Conservation (phyloP, 2,797 vertebrate genomes). For the Cichlasoma orientale region DNA sequence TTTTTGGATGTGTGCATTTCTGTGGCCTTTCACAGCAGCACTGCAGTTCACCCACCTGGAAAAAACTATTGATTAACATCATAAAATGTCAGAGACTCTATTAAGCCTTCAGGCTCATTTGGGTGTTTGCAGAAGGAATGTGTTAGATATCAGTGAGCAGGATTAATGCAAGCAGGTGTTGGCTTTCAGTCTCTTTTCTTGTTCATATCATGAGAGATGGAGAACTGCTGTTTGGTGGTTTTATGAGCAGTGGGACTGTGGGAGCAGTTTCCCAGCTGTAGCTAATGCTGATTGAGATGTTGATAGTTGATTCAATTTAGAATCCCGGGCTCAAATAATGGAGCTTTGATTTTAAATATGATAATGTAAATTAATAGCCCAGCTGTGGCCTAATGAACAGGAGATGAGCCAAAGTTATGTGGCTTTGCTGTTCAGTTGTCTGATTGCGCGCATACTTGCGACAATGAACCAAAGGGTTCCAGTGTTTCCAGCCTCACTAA, state of each 20-base stretch:
- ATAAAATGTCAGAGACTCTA: constrained; percentile 16
- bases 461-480: neutral
- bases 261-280: neutral
- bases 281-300: constrained; percentile 1
- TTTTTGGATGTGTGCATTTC: constrained; percentile 8
- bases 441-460: neutral
- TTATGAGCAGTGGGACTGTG: neutral
- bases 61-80: neutral
- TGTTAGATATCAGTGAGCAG: neutral
- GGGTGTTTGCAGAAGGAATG: neutral
- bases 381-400: constrained; percentile 1
- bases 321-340: neutral
- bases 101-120: constrained; percentile 7
- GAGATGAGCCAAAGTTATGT: neutral
- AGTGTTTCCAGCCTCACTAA: neutral
- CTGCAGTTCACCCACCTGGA: neutral
- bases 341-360: constrained; percentile 9
- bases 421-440: neutral
- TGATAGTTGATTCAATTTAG: constrained; percentile 24
- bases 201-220: neutral
- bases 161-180: constrained; percentile 8
- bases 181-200: neutral
- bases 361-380: neutral
- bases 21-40: neutral
- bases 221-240: neutral